Percentiles rank a stretch among this genome's conserved stretches.
These are phyloP conservation scores for Leptopilina boulardi DNA, from an alignment of 1,140 invertebrate species.

Conservation along the genomic window DNA sequence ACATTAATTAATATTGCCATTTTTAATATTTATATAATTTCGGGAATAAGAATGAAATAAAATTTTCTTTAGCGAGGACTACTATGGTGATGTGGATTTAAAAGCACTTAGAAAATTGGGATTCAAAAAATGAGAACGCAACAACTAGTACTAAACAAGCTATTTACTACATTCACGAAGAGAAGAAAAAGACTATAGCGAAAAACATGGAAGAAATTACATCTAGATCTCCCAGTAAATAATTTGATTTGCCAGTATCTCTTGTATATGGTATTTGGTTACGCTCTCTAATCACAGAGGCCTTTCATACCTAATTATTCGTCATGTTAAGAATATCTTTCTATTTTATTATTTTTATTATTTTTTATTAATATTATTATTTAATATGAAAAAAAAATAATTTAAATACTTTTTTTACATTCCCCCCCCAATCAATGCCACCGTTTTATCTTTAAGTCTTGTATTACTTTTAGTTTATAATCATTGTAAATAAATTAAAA, in stretches of 20 bases:
- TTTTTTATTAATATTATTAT: conserved; percentile 1
- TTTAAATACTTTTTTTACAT: not conserved
- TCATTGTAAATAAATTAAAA: conserved; percentile 30
- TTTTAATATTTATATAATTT: no score
- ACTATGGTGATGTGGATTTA: conserved; percentile 89
- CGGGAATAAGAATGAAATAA: conserved; percentile 3
- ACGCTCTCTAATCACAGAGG: not conserved
- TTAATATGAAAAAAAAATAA: not conserved
- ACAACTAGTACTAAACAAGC: not conserved
- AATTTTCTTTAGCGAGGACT: conserved; percentile 84
- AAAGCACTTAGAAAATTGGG: conserved; percentile 88
- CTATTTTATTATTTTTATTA: conserved; percentile 10
- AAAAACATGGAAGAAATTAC: not conserved
- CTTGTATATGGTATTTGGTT: not conserved
- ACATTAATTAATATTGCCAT: no score
- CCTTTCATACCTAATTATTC: not conserved
- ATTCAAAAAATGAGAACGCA: conserved; percentile 74
- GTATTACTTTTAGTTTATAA: conserved; percentile 15
- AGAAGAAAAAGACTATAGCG: not conserved
- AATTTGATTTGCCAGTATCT: conserved; percentile 5
- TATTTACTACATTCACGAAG: not conserved
- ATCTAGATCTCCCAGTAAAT: not conserved
- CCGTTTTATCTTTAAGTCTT: not conserved
- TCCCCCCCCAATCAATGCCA: not conserved
- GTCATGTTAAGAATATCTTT: not conserved